These are phyloP conservation scores for Trichonephila clavata DNA, from an alignment of 1,140 invertebrate genomes.

Conservation along the genomic window DNA sequence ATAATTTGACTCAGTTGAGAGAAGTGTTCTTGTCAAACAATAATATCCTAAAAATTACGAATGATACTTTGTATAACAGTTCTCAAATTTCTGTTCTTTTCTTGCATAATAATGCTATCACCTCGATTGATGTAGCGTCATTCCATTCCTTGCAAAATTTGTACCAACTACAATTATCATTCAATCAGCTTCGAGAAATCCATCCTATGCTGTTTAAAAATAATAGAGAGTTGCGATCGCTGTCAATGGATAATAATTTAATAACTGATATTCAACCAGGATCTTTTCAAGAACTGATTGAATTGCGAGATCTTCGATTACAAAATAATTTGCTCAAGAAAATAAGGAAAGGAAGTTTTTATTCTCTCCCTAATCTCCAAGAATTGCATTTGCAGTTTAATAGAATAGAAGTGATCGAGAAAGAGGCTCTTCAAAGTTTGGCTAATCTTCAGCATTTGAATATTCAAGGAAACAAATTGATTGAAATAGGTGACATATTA, in stretches of 20 bases:
- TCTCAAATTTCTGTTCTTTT: constrained; percentile 89
- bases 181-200: constrained; percentile 90
- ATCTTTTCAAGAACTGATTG: constrained; percentile 87
- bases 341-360: constrained; percentile 90
- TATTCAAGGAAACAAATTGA: constrained; percentile 90
- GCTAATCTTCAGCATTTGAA: constrained; percentile 93
- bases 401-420: constrained; percentile 89
- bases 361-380: constrained; percentile 88
- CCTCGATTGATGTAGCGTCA: constrained; percentile 87
- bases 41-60: constrained; percentile 91
- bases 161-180: constrained; percentile 90
- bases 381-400: constrained; percentile 95
- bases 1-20: constrained; percentile 87
- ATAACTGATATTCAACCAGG: constrained; percentile 89
- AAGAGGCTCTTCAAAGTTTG: constrained; percentile 90
- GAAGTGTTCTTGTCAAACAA: constrained; percentile 94
- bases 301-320: constrained; percentile 89
- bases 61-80: constrained; percentile 90
- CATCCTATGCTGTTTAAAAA: constrained; percentile 87
- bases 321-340: constrained; percentile 90
- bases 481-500: constrained; percentile 89
- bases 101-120: constrained; percentile 92
- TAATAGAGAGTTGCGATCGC: constrained; percentile 88
- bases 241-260: constrained; percentile 95
- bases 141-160: constrained; percentile 88